Evolutionary conservation across 2,888 invertebrate genomes (phyloP).

Genomic region (Gari tellinella): DNA sequence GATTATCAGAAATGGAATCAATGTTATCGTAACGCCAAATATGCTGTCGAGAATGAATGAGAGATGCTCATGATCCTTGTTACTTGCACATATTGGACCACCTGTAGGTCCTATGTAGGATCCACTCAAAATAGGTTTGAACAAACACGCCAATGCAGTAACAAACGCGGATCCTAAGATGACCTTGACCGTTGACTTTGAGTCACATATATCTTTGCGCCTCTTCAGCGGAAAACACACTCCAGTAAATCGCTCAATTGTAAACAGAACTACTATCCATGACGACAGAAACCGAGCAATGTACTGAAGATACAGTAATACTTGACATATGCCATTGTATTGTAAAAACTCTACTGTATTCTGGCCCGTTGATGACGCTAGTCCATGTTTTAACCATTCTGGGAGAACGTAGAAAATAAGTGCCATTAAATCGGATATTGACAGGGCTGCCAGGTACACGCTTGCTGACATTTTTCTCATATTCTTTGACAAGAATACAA

Average conservation of each 20-base stretch:
- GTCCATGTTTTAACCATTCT: conserved; percentile 79
- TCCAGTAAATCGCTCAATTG: conserved; percentile 80
- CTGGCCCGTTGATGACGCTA: conserved; percentile 65
- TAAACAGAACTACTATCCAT: conserved; percentile 81
- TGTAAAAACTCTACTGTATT: conserved; percentile 62
- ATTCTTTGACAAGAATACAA: conserved; percentile 91
- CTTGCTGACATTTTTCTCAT: conserved; percentile 89
- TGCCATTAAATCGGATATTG: conserved; percentile 90
- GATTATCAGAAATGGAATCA: conserved; percentile 80
- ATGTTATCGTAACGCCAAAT: conserved; percentile 77
- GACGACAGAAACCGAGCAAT: conserved; percentile 79
- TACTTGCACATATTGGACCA: conserved; percentile 67
- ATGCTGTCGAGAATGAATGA: conserved; percentile 76
- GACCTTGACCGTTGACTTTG: conserved; percentile 70
- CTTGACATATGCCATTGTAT: conserved; percentile 89
- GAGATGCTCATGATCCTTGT: conserved; percentile 57
- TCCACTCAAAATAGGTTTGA: conserved; percentile 76
- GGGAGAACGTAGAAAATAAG: conserved; percentile 86
- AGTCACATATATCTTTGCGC: conserved; percentile 75
- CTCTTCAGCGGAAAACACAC: conserved; percentile 78
- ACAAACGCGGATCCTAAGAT: conserved; percentile 66
- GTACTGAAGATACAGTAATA: conserved; percentile 89
- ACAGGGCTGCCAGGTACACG: conserved; percentile 91
- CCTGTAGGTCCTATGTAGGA: conserved; percentile 41
- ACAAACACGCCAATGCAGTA: conserved; percentile 67